Evolutionary conservation across 2,113 vertebrate species (phyloP).

Genomic region (Astur gentilis): DNA sequence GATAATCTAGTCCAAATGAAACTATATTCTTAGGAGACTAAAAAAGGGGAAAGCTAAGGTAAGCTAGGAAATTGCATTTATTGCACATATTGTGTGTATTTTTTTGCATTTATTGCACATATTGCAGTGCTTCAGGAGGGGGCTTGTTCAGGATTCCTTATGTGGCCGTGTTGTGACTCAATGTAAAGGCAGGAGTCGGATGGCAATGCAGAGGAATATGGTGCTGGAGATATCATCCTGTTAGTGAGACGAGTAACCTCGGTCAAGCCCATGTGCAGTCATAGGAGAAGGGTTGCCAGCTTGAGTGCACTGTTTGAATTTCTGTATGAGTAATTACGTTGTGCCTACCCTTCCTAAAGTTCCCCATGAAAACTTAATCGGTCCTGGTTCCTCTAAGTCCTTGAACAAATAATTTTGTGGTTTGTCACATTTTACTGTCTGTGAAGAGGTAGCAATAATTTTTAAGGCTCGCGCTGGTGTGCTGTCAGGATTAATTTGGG

Average conservation of each 20-base stretch:
- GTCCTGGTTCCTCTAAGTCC: not conserved
- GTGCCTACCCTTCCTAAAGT: not conserved
- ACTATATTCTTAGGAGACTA: not conserved
- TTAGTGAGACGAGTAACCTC: not conserved
- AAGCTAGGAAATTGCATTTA: not conserved
- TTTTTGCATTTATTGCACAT: not conserved
- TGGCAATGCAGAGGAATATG: not conserved
- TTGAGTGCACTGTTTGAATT: not conserved
- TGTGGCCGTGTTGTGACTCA: accelerated
- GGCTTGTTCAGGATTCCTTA: not conserved
- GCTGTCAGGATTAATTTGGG: not conserved
- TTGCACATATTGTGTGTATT: not conserved
- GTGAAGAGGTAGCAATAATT: not conserved
- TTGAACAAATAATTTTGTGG: not conserved
- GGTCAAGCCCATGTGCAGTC: accelerated
- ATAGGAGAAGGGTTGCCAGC: not conserved
- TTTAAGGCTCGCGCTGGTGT: not conserved
- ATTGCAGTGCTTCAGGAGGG: not conserved
- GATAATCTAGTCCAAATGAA: not conserved
- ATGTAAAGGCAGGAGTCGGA: not conserved
- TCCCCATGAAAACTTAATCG: not conserved
- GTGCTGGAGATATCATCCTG: not conserved
- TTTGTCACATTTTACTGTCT: not conserved
- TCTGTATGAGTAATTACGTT: not conserved
- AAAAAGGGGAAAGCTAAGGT: not conserved